Base-by-base conservation (phyloP, 2,113 vertebrate species). In the Asarcornis scutulata region DNA sequence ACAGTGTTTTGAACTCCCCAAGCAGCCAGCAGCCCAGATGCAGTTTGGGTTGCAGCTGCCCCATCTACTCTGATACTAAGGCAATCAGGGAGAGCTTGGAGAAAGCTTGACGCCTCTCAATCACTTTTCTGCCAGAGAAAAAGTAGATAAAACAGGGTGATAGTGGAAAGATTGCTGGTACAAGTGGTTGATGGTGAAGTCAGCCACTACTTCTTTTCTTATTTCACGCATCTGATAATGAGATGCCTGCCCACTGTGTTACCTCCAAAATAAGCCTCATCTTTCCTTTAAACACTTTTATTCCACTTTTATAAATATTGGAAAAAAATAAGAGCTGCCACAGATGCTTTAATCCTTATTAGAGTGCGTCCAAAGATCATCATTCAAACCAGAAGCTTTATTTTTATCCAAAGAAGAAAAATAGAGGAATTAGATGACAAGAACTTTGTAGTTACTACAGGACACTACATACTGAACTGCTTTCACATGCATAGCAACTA, bases 11-110 rank as follows among this genome's bases (percentile, higher is more conserved):
- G 31, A n/a, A 34, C 4, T n/a, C 22, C 31, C 74, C 48, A 64
- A 53, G 27, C 4, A 1, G 9, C 27, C 14, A 4, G 9, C 29
- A 4, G 3, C 12, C 14, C 10, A 80, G 8, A 15, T 2, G 1
- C 14, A 22, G 17, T 18, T 48, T 44, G 42, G 9, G 1, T 52
- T 83, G 52, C 68, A 60, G 2, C 29, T 69, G 12, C 13, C 12
- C 6, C 5, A 12, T 60, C 20, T 11, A 52, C 38, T 76, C 59
- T 17, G 25, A 84, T 74, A 71, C 9, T 36, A 50, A 58, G 18
- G 48, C 7, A 72, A 5, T 0, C 4, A 2, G 8, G 5, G 6
- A 18, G 81, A 84, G 25, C 11, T 68, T 67, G 7, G 3, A 12
- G 8, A 56, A 32, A 71, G 25, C 12, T 23, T 58, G 20, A 48